Conservation (phyloP, 2,797 vertebrate species). For the Ciconia nigra region DNA sequence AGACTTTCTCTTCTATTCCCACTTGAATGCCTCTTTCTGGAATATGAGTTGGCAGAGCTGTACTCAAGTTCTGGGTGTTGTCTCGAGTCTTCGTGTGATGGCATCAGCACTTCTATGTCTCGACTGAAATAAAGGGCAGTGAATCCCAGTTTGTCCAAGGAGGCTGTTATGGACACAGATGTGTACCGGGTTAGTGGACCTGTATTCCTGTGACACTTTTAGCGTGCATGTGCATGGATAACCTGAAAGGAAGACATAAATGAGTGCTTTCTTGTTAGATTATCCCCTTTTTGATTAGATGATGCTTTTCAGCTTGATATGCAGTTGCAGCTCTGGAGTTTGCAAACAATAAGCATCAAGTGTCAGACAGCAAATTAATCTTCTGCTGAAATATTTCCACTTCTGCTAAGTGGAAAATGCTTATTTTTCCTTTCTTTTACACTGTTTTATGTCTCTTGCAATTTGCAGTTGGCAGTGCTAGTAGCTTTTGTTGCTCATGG, state of each 20-base stretch:
- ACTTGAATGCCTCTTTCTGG: background rate
- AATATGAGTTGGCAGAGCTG: background rate
- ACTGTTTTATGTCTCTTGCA: background rate
- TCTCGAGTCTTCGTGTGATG: background rate
- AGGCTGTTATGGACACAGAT: background rate
- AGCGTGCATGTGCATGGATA: background rate
- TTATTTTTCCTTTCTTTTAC: background rate
- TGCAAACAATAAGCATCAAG: slow-evolving; percentile 31
- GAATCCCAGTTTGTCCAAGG: background rate
- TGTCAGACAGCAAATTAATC: slow-evolving; percentile 44
- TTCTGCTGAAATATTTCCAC: background rate
- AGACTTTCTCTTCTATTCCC: background rate
- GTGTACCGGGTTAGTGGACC: background rate
- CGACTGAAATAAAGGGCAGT: background rate
- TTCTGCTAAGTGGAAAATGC: background rate
- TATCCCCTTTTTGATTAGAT: background rate
- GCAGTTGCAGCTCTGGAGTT: background rate
- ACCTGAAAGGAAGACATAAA: background rate
- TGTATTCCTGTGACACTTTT: background rate
- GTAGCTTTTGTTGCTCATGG: background rate
- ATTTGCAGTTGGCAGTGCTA: slow-evolving; percentile 18
- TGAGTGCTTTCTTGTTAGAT: background rate
- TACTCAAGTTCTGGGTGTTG: background rate
- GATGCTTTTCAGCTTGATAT: slow-evolving; percentile 10
- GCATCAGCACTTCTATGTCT: background rate